phyloP scores from a whole-genome alignment of 2,113 vertebrate species.

The Penelope pileata region DNA sequence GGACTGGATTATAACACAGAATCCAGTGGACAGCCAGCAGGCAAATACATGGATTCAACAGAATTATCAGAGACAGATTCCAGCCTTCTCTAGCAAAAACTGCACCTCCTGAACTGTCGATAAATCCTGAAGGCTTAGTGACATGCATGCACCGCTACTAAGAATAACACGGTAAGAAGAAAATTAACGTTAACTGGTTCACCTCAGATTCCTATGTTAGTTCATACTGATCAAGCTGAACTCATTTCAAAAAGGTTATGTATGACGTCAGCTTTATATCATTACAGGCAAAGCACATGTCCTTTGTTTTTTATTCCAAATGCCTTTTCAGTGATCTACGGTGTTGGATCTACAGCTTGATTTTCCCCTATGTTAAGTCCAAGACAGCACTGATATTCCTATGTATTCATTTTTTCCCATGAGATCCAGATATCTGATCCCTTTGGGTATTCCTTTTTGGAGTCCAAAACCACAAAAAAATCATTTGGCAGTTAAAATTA shows the following conservation, averaged over 20 bases:
- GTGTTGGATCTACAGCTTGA: not conserved
- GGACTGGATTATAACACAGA: not conserved
- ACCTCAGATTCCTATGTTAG: not conserved
- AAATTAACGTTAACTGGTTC: not conserved
- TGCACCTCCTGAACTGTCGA: not conserved
- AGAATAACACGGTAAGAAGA: not conserved
- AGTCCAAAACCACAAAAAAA: slow-evolving; percentile 69
- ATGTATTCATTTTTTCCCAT: slow-evolving; percentile 14
- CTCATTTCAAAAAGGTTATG: not conserved
- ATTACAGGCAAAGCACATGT: not conserved
- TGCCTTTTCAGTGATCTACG: not conserved
- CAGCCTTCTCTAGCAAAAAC: not conserved
- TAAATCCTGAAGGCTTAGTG: not conserved
- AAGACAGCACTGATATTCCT: slow-evolving; percentile 12
- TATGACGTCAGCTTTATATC: not conserved
- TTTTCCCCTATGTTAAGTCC: not conserved
- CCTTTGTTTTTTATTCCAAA: not conserved
- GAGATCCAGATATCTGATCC: slow-evolving; percentile 54
- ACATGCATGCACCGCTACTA: not conserved
- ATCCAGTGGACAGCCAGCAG: not conserved
- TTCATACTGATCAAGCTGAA: not conserved
- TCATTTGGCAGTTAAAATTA: slow-evolving; percentile 61
- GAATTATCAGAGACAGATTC: not conserved
- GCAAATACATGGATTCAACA: not conserved
- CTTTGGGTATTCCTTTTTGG: slow-evolving; percentile 51